Percentiles rank a stretch among this genome's conserved stretches.
Conservation (phyloP, 2,797 vertebrate genomes). For the Takifugu ocellatus region DNA sequence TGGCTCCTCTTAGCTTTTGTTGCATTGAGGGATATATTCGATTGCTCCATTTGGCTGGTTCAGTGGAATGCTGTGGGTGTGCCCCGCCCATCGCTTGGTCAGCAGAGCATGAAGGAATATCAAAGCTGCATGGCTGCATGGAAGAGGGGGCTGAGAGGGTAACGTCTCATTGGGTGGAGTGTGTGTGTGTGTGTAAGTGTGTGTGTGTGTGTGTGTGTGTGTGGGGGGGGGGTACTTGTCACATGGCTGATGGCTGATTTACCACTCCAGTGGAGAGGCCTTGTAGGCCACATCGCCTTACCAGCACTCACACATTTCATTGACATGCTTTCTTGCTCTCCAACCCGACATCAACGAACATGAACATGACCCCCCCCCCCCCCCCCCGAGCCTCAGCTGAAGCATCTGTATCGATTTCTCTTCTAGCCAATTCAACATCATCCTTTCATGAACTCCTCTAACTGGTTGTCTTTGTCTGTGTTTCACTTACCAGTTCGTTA, state of each 20-base stretch:
- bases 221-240: slow-evolving; percentile 62
- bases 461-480: slow-evolving; percentile 38
- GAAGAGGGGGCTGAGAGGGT: slow-evolving; percentile 58
- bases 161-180: slow-evolving; percentile 74
- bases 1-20: slow-evolving; percentile 64
- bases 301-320: slow-evolving; percentile 26
- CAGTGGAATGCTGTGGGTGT: slow-evolving; percentile 84
- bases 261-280: slow-evolving; percentile 73
- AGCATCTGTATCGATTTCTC: slow-evolving; percentile 55
- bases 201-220: slow-evolving; percentile 34
- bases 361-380: slow-evolving; percentile 34
- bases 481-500: slow-evolving; percentile 29
- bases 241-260: slow-evolving; percentile 83
- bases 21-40: slow-evolving; percentile 74
- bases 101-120: slow-evolving; percentile 81
- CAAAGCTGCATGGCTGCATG: slow-evolving; percentile 73
- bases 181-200: slow-evolving; percentile 25
- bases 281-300: slow-evolving; percentile 54
- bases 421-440: slow-evolving; percentile 36
- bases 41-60: slow-evolving; percentile 79
- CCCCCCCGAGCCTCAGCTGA: slow-evolving; percentile 17
- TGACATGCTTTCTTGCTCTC: slow-evolving; percentile 37
- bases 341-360: slow-evolving; percentile 34
- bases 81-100: slow-evolving; percentile 74
- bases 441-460: slow-evolving; percentile 47